Base-by-base conservation (phyloP, 1,140 invertebrate species). In the Calliopsis andreniformis region DNA sequence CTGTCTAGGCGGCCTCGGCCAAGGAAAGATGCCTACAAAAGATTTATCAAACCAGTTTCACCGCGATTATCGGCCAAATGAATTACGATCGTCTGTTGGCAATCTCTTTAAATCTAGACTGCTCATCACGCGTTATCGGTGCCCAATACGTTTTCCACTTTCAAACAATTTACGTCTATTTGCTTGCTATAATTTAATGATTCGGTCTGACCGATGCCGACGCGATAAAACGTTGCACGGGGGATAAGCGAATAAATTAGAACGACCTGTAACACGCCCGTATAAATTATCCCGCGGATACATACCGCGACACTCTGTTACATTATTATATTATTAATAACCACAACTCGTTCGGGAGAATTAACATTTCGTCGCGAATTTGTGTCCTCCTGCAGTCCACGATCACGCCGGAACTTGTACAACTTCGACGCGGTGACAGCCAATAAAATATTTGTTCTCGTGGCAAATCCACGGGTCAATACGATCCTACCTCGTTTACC, bases 11-110 rank as follows among this genome's bases (percentile, higher is more conserved):
- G 8, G 18, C 39, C 18, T 10, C 14, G 7, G 14, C 1, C 18
- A 20, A 3, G 25, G 55, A 71, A 63, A 47, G 68, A 68, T 12
- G 28, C 25, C 28, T 43, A 70, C 45, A 76, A 79, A 76, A 66
- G 76, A 78, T 78, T 78, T 73, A 73, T 78, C 69, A 73, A 73
- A 78, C 61, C 76, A 78, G 69, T 78, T 73, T 58, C 10, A 14
- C 10, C 25, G 23, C 69, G 69, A 73, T 73, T 73, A 78, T 78
- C 61, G 45, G 14, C 23, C 20, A 28, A 30, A 66, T 78, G 69
- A 78, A 35, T 78, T 78, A 73, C 51, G 69, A 78, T 43, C 25
- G 23, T 1, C 32, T 28, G 28, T 23, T 14, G 18, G n/a, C 55
- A 63, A 61, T 71, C 67, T 62, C 47, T 53, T 55, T 59, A 73